phyloP scores from a whole-genome alignment of 2,888 invertebrate species.

The Lagria hirta region DNA sequence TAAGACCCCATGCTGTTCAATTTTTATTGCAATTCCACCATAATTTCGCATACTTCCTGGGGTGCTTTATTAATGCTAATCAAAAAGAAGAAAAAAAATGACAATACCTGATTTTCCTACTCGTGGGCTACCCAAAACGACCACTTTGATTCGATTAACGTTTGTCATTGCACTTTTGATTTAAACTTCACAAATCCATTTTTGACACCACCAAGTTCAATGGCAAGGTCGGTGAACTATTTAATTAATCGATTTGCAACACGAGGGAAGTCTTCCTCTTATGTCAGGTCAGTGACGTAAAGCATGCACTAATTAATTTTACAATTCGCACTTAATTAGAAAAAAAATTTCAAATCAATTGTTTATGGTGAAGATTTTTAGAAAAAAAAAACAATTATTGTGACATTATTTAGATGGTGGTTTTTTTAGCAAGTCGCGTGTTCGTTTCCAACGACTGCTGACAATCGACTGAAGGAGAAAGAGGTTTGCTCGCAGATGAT shows the following conservation, averaged over 20 bases:
- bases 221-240: slow-evolving; percentile 29
- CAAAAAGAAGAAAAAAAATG: too few species aligned
- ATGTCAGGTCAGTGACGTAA: slow-evolving; percentile 15
- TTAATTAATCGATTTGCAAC: slow-evolving; percentile 25
- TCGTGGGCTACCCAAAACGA: slow-evolving; percentile 74
- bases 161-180: too few species aligned
- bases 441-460: slow-evolving; percentile 32
- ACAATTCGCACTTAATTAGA: slow-evolving; percentile 6
- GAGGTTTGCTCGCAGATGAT: slow-evolving; percentile 11
- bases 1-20: too few species aligned
- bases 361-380: too few species aligned
- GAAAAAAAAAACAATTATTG: too few species aligned
- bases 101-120: slow-evolving; percentile 83
- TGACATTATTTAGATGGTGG: too few species aligned
- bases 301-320: too few species aligned
- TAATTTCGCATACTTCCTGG: too few species aligned
- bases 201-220: slow-evolving; percentile 19
- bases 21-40: too few species aligned
- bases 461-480: slow-evolving; percentile 29
- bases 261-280: slow-evolving; percentile 16
- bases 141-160: slow-evolving; percentile 77
- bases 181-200: too few species aligned
- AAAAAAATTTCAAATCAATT: slow-evolving; percentile 6
- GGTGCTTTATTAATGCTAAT: too few species aligned
- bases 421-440: too few species aligned